These are phyloP conservation scores for Mayetiola destructor DNA, from an alignment of 2,888 invertebrate species.

Conservation along the genomic window DNA sequence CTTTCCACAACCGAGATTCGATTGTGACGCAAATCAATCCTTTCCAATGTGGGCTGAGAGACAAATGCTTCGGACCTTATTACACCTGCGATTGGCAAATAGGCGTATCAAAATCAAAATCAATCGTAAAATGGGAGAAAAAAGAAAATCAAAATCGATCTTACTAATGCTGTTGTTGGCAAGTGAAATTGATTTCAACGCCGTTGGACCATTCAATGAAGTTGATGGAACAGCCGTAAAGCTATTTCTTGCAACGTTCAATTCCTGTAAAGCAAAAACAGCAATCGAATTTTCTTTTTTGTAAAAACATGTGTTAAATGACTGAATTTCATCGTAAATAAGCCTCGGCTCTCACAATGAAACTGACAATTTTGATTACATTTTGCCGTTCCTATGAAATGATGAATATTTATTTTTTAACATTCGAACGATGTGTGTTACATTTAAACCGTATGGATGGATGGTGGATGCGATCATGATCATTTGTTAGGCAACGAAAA, in stretches of 20 bases:
- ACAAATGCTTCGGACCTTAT: constrained; percentile 54
- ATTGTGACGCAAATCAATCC: constrained; percentile 67
- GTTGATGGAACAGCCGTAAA: constrained; percentile 58
- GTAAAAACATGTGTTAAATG: too few species aligned
- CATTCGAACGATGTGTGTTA: too few species aligned
- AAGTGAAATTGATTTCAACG: constrained; percentile 56
- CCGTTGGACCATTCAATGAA: constrained; percentile 66
- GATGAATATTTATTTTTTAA: too few species aligned
- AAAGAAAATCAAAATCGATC: constrained; percentile 21
- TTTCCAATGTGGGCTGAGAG: constrained; percentile 53
- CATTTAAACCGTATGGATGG: too few species aligned
- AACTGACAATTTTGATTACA: too few species aligned
- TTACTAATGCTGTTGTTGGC: constrained; percentile 70
- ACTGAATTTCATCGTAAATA: too few species aligned
- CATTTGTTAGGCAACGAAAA: too few species aligned
- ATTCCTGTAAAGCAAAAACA: constrained; percentile 41
- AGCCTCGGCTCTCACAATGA: too few species aligned
- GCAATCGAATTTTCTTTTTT: too few species aligned
- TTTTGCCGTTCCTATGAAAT: too few species aligned
- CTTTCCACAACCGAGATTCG: constrained; percentile 61
- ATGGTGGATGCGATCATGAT: too few species aligned
- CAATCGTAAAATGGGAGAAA: neutral
- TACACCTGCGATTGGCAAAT: constrained; percentile 41
- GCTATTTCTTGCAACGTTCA: constrained; percentile 68
- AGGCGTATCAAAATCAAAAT: neutral